phyloP scores from a whole-genome alignment of 2,797 vertebrate genomes.

The Spinus pinus region DNA sequence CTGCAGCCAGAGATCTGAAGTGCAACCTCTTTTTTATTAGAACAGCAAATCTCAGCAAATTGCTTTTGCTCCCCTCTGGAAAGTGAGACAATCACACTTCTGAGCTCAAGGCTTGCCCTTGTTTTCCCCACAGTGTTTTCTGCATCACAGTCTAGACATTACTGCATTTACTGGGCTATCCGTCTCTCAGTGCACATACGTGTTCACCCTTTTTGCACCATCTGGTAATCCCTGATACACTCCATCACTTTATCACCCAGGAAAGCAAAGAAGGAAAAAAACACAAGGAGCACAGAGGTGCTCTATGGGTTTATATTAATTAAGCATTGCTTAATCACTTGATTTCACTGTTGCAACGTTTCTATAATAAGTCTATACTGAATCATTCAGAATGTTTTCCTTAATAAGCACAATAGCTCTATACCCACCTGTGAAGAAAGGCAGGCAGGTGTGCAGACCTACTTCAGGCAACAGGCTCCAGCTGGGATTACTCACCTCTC shows the following conservation, averaged over 20 bases:
- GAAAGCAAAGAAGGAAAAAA: not conserved
- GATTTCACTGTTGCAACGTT: not conserved
- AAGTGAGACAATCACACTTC: not conserved
- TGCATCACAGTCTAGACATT: not conserved
- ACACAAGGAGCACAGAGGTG: not conserved
- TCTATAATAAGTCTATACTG: not conserved
- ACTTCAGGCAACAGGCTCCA: not conserved
- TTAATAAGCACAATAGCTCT: not conserved
- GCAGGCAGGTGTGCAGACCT: not conserved
- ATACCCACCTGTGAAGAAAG: not conserved
- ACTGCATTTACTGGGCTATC: not conserved
- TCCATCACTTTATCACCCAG: not conserved
- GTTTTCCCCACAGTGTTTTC: not conserved
- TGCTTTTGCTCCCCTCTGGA: not conserved
- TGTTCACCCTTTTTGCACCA: not conserved
- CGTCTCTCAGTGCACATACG: fast-evolving
- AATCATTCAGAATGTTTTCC: not conserved
- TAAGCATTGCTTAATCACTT: not conserved
- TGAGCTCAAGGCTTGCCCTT: not conserved
- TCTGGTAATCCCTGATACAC: not conserved
- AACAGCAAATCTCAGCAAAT: not conserved
- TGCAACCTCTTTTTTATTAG: not conserved
- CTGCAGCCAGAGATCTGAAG: not conserved
- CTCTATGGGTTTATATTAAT: not conserved
- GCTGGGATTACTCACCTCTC: not conserved